Base-by-base conservation (phyloP, 2,113 vertebrate genomes). In the Phaethon lepturus region DNA sequence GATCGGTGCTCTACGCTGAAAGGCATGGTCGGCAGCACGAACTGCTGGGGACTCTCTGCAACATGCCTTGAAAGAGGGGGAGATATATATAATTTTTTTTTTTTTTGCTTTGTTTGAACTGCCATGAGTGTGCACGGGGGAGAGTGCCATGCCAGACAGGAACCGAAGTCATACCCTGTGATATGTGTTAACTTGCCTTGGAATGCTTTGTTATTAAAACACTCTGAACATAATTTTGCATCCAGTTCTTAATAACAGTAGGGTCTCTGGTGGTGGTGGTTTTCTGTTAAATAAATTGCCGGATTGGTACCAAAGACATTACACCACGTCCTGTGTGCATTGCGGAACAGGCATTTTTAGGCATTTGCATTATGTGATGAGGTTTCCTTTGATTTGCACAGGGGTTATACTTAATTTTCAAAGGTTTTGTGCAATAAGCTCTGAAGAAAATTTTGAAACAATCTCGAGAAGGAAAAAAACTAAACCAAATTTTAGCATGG, bases 1-100 rank as follows among this genome's bases (percentile, higher is more conserved):
- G 95, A 94, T 95, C 53, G 97, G 97, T 98, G 97, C 96, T 98
- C 95, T 89, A 76, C 53, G 56, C 93, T 96, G 91, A 85, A 96
- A 94, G 96, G 93, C 94, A 86, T 88, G 84, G 83, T 73, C 52
- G 17, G 95, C 69, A 3, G 88, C 94, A 90, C 20, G 72, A 90
- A 97, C 75, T 69, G 69, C 55, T 95, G 94, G 88, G 95, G 94
- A 94, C 78, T 86, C 63, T 96, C 75, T 97, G 85, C 79, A 83
- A 81, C 88, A 94, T 92, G 89, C 87, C 93, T 91, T 86, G 95
- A 64, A 93, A 94, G 59, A 77, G 81, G 80, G 79, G 82, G 88
- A 79, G 18, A 58, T 25, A 79, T 15, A 79, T 56, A 53, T 78
- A 58, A 28, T 58, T 38, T 33, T 9, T 49, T 77, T 75, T 47